These are phyloP conservation scores for Typhlichthys subterraneus DNA, from an alignment of 2,797 vertebrate genomes.

Conservation along the genomic window DNA sequence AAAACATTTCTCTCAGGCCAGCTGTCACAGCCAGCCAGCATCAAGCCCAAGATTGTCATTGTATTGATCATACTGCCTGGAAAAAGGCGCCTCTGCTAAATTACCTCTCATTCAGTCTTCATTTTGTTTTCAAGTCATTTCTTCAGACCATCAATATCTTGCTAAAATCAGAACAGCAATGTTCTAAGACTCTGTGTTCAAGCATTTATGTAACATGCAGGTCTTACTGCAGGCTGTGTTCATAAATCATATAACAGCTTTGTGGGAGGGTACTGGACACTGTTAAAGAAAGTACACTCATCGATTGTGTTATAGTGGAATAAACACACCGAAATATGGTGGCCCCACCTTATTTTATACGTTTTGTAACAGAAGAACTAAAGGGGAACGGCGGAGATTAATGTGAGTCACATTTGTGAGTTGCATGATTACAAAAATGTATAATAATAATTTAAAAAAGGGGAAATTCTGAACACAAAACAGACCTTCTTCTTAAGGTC, in stretches of 20 bases:
- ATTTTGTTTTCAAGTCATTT: slow-evolving; percentile 10
- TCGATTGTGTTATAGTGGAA: too few species aligned
- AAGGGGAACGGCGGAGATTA: too few species aligned
- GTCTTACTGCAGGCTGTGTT: neutral
- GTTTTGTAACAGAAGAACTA: too few species aligned
- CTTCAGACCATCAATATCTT: neutral
- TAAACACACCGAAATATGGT: too few species aligned
- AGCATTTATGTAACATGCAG: neutral
- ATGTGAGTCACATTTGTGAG: too few species aligned
- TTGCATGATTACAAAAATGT: too few species aligned
- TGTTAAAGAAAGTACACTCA: neutral
- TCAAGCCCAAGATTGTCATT: slow-evolving; percentile 29
- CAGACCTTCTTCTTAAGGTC: neutral
- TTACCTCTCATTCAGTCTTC: slow-evolving; percentile 2
- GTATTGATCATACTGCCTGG: slow-evolving; percentile 33
- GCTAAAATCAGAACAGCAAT: neutral
- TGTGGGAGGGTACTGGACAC: neutral
- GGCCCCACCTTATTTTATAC: too few species aligned
- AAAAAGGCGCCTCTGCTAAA: neutral
- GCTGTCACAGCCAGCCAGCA: slow-evolving; percentile 33
- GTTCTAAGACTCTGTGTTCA: neutral
- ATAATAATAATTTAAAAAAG: too few species aligned
- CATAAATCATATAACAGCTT: neutral
- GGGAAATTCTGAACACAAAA: neutral
- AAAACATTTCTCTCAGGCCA: slow-evolving; percentile 29